phyloP scores from a whole-genome alignment of 35 echinoderm and acorn worm genomes.

The Heliocidaris erythrogramma region DNA sequence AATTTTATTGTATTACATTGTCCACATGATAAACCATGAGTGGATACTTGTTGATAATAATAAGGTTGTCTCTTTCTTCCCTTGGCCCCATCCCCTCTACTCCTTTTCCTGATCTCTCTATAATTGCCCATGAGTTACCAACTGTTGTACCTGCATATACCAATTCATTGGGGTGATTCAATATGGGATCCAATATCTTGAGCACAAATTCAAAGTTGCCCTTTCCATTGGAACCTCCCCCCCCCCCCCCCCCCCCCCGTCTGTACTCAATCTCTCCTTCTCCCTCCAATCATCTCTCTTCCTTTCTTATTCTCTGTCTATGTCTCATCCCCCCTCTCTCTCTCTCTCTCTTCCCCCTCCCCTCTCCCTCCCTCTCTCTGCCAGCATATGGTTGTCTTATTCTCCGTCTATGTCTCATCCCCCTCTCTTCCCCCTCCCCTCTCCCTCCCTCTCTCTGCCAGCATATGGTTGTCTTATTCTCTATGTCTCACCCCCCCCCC shows the following conservation, averaged over 20 bases:
- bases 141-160: no score
- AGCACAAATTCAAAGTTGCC: background rate
- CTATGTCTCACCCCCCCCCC: background rate
- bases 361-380: background rate
- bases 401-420: no score
- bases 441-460: background rate
- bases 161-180: no score
- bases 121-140: no score
- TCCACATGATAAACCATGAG: no score
- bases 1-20: no score
- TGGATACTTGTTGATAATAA: no score
- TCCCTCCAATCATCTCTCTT: background rate
- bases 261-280: background rate
- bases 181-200: background rate
- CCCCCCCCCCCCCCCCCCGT: background rate
- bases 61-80: background rate
- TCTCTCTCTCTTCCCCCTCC: background rate
- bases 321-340: background rate
- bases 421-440: background rate
- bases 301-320: background rate
- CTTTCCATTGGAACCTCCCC: background rate
- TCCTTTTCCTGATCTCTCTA: no score
- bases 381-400: background rate
- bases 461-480: background rate
- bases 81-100: no score